phyloP scores from a whole-genome alignment of 2,113 vertebrate genomes.

The Verasper variegatus region DNA sequence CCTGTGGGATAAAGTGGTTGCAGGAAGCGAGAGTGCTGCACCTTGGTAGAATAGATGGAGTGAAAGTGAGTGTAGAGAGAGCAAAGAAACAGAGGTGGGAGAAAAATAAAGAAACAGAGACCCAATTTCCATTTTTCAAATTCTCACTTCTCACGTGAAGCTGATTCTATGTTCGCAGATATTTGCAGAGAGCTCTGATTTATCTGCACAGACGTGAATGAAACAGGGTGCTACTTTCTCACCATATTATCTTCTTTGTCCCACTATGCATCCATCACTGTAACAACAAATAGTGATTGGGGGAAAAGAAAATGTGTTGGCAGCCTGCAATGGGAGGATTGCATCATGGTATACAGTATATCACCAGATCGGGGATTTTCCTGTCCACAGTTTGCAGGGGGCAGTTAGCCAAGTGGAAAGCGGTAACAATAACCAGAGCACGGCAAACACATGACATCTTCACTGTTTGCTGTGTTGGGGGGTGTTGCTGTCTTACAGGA shows the following conservation, averaged over 20 bases:
- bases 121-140: background rate
- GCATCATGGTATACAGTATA: constrained; percentile 39
- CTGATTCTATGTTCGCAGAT: background rate
- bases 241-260: background rate
- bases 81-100: background rate
- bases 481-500: constrained; percentile 11
- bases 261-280: constrained; percentile 22
- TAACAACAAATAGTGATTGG: constrained; percentile 34
- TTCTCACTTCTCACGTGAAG: background rate
- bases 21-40: background rate
- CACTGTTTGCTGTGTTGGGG: constrained; percentile 47
- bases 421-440: constrained; percentile 42
- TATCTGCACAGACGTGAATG: background rate
- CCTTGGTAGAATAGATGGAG: background rate
- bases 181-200: background rate
- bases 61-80: background rate
- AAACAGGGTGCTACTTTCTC: background rate
- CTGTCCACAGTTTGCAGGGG: constrained; percentile 8
- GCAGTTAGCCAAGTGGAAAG: constrained; percentile 19
- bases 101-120: background rate
- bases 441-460: constrained; percentile 67
- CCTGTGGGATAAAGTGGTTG: background rate
- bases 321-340: constrained; percentile 16
- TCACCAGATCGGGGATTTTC: constrained; percentile 25
- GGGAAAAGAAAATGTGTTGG: constrained; percentile 10